These are phyloP conservation scores for Neodiprion pinetum DNA, from an alignment of 1,140 invertebrate species.

Conservation along the genomic window DNA sequence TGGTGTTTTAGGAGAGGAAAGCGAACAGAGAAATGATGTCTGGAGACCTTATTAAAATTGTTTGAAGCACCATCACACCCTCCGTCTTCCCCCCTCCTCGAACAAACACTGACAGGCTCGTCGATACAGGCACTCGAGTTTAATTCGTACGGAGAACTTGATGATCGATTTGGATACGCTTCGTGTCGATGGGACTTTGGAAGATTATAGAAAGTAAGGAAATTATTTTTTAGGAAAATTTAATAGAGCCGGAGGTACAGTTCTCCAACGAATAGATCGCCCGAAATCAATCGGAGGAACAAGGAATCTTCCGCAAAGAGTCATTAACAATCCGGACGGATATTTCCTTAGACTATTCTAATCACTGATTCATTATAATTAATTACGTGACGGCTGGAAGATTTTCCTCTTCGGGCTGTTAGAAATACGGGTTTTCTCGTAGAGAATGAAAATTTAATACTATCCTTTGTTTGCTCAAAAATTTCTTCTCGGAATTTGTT, in stretches of 20 bases:
- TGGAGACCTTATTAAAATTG: constrained; percentile 54
- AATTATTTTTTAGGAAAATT: neutral
- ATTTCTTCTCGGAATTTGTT: no score
- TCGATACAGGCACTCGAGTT: no score
- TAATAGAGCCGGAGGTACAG: neutral
- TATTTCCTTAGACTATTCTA: neutral
- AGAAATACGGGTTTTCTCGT: no score
- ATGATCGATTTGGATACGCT: no score
- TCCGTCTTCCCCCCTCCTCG: neutral
- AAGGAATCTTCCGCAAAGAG: neutral
- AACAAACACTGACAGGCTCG: no score
- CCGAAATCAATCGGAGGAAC: neutral
- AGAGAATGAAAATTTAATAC: no score
- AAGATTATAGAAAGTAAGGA: neutral
- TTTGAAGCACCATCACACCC: neutral
- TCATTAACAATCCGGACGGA: neutral
- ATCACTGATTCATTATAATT: neutral
- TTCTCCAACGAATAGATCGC: neutral
- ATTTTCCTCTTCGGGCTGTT: neutral
- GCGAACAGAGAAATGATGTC: constrained; percentile 58
- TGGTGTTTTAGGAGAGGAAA: constrained; percentile 57
- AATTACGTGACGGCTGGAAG: neutral
- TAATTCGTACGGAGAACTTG: no score
- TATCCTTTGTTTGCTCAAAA: neutral
- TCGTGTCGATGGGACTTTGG: no score